Evolutionary conservation across 2,888 invertebrate species (phyloP).

Genomic region (Romanomermis culicivorax): DNA sequence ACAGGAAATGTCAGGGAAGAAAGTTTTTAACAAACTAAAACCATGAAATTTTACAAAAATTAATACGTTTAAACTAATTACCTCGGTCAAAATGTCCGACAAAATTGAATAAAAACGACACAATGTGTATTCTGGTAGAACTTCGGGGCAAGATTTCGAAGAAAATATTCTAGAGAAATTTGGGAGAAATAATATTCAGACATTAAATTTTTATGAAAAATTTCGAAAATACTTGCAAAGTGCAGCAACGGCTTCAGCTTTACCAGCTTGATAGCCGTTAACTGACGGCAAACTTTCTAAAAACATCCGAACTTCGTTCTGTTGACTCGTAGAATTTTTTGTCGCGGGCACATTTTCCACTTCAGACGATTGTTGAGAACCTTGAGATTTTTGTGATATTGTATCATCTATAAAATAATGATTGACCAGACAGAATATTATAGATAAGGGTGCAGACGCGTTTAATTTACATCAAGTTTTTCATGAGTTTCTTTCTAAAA

Average conservation of each 20-base stretch:
- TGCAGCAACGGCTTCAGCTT: conserved; percentile 82
- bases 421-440: too few relatives aligned
- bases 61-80: neutral
- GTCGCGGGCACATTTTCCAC: neutral
- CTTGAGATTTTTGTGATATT: conserved; percentile 3
- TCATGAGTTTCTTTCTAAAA: too few relatives aligned
- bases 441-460: too few relatives aligned
- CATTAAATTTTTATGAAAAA: too few relatives aligned
- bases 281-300: conserved; percentile 9
- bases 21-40: too few relatives aligned
- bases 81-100: neutral
- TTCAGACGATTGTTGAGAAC: neutral
- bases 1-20: neutral
- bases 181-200: too few relatives aligned
- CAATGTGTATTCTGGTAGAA: neutral
- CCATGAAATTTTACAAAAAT: too few relatives aligned
- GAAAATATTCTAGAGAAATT: neutral
- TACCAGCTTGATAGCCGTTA: conserved; percentile 38
- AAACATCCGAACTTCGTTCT: neutral
- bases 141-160: neutral
- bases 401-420: neutral
- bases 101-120: neutral
- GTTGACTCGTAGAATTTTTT: neutral
- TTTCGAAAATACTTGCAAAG: conserved; percentile 41
- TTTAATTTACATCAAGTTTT: too few relatives aligned